Percentiles rank a stretch among this genome's conserved stretches.
These are phyloP conservation scores for Triplophysa dalaica DNA, from an alignment of 2,113 vertebrate genomes.

Conservation along the genomic window DNA sequence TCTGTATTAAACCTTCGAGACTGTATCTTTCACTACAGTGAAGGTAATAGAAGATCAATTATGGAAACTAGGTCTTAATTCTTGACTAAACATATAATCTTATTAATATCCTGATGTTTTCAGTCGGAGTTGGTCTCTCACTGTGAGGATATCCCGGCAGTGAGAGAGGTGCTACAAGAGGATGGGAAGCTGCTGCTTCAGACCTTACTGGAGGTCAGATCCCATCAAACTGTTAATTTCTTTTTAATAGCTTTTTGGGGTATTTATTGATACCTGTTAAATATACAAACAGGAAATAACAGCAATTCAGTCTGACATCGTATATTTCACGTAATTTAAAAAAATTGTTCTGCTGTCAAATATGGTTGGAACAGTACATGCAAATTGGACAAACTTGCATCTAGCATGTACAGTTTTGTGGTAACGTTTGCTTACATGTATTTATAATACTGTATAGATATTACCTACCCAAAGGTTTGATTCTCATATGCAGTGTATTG, in stretches of 20 bases:
- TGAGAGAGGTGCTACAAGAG: constrained; percentile 86
- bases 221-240: neutral
- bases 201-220: constrained; percentile 86
- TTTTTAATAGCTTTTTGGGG: too few species aligned
- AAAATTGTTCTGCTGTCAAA: neutral
- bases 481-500: constrained; percentile 75
- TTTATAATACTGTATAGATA: neutral
- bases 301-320: neutral
- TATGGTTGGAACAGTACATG: neutral
- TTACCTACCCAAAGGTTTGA: neutral
- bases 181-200: constrained; percentile 88
- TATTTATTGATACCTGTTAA: too few species aligned
- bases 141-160: constrained; percentile 80
- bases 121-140: constrained; percentile 90
- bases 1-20: too few species aligned
- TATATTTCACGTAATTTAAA: too few species aligned
- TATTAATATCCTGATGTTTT: neutral
- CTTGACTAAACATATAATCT: too few species aligned
- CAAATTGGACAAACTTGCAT: too few species aligned
- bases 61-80: too few species aligned
- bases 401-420: too few species aligned
- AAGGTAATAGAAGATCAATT: neutral
- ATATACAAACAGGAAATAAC: neutral
- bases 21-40: neutral
- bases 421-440: neutral